These are phyloP conservation scores for Lucinisca nassula DNA, from an alignment of 2,888 invertebrate genomes.

Conservation along the genomic window DNA sequence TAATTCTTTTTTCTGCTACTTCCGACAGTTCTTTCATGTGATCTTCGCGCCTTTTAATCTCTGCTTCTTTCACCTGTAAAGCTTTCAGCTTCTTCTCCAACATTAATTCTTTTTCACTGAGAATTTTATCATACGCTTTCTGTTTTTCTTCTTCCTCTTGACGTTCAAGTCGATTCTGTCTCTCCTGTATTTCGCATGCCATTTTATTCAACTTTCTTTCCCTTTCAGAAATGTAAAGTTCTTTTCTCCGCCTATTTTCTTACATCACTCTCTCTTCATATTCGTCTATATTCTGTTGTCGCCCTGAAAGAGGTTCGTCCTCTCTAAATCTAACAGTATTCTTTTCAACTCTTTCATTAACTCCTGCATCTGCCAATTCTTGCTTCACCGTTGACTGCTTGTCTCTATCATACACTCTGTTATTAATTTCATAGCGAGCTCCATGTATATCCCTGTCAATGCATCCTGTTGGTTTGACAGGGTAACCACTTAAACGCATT, in stretches of 20 bases:
- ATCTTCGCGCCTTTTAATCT: background rate
- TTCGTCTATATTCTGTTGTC: background rate
- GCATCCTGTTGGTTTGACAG: background rate
- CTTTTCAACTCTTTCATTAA: too few species aligned
- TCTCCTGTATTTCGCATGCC: background rate
- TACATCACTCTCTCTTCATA: background rate
- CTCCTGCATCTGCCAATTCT: too few species aligned
- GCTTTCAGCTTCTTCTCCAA: background rate
- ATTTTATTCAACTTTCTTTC: background rate
- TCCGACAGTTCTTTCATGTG: background rate
- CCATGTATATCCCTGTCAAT: background rate
- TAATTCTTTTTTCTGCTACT: background rate
- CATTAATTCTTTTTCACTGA: background rate
- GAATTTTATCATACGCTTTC: background rate
- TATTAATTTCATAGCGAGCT: background rate
- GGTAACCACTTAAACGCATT: too few species aligned
- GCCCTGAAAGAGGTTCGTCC: background rate
- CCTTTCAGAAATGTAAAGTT: background rate
- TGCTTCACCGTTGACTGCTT: too few species aligned
- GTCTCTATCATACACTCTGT: background rate
- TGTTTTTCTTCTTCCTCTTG: background rate
- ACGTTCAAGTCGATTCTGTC: background rate
- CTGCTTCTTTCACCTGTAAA: background rate
- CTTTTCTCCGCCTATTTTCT: background rate
- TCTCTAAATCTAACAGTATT: background rate